A percentile compares a stretch with the other conserved stretches of the same genome.
Conservation (phyloP, 2,113 vertebrate species). For the Cromileptes altivelis region DNA sequence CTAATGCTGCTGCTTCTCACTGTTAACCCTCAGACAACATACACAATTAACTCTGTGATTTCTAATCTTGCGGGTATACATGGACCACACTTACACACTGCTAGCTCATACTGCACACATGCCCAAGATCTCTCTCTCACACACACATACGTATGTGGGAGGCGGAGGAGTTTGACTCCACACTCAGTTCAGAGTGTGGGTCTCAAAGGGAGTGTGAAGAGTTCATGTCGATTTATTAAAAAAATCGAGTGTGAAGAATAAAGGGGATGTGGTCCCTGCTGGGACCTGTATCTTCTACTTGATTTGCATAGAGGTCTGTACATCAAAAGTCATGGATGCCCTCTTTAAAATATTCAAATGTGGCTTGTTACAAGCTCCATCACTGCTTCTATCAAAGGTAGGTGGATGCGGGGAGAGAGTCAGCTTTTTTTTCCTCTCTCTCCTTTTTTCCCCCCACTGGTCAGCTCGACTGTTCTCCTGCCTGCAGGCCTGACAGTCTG, state of each 20-base stretch:
- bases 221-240: constrained; percentile 92
- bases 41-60: constrained; percentile 22
- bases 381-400: constrained; percentile 92
- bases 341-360: constrained; percentile 98
- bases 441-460: constrained; percentile 33
- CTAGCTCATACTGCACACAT: constrained; percentile 15
- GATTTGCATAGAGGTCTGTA: constrained; percentile 96
- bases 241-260: constrained; percentile 88
- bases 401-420: constrained; percentile 75
- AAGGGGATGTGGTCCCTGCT: constrained; percentile 86
- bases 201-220: constrained; percentile 94
- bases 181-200: constrained; percentile 36
- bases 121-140: background rate
- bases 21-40: constrained; percentile 11
- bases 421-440: constrained; percentile 18
- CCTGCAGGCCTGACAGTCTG: constrained; percentile 64
- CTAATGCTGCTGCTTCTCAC: background rate
- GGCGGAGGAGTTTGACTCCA: constrained; percentile 64
- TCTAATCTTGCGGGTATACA: constrained; percentile 17
- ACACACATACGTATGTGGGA: constrained; percentile 16
- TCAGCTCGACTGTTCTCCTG: constrained; percentile 66
- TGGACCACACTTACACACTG: constrained; percentile 31
- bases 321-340: constrained; percentile 94
- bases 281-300: constrained; percentile 90
- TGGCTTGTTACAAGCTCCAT: constrained; percentile 90